Evolutionary conservation across 1,140 invertebrate species (phyloP).

Genomic region (Formica exsecta): DNA sequence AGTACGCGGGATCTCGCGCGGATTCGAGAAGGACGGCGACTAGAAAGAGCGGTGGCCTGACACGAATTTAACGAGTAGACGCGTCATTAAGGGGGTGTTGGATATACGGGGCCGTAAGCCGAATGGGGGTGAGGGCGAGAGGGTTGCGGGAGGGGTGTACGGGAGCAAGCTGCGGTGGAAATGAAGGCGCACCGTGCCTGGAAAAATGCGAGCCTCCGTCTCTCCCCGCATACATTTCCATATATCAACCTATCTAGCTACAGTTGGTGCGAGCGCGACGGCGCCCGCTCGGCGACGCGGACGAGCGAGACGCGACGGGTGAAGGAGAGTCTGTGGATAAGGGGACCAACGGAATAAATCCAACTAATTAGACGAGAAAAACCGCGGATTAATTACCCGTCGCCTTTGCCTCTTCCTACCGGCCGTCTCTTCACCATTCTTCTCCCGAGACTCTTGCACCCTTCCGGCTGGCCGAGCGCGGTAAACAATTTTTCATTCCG

Average conservation of each 20-base stretch:
- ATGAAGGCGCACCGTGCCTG: slow-evolving; percentile 83
- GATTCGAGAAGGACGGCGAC: slow-evolving; percentile 61
- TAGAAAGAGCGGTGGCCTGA: slow-evolving; percentile 72
- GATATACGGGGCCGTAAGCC: slow-evolving; percentile 59
- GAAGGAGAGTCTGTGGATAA: slow-evolving; percentile 77
- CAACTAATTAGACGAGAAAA: slow-evolving; percentile 86
- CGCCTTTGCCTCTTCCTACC: slow-evolving; percentile 77
- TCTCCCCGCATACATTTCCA: slow-evolving; percentile 86
- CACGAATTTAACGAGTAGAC: slow-evolving; percentile 85
- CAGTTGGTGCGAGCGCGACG: slow-evolving; percentile 63
- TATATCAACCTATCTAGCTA: slow-evolving; percentile 83
- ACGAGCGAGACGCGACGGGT: slow-evolving; percentile 56
- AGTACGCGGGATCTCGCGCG: slow-evolving; percentile 55
- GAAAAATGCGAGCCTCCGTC: slow-evolving; percentile 85
- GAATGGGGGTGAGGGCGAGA: slow-evolving; percentile 49
- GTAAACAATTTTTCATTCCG: slow-evolving; percentile 80
- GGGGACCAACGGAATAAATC: slow-evolving; percentile 86
- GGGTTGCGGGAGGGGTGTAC: slow-evolving; percentile 45
- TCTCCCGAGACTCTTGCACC: slow-evolving; percentile 40
- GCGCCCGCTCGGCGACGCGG: slow-evolving; percentile 50
- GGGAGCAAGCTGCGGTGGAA: slow-evolving; percentile 79
- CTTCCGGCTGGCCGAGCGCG: slow-evolving; percentile 63
- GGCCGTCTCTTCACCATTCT: slow-evolving; percentile 58
- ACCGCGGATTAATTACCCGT: slow-evolving; percentile 86
- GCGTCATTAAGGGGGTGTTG: slow-evolving; percentile 79